Conservation (phyloP, 2,113 vertebrate genomes). For the Plestiodon gilberti region DNA sequence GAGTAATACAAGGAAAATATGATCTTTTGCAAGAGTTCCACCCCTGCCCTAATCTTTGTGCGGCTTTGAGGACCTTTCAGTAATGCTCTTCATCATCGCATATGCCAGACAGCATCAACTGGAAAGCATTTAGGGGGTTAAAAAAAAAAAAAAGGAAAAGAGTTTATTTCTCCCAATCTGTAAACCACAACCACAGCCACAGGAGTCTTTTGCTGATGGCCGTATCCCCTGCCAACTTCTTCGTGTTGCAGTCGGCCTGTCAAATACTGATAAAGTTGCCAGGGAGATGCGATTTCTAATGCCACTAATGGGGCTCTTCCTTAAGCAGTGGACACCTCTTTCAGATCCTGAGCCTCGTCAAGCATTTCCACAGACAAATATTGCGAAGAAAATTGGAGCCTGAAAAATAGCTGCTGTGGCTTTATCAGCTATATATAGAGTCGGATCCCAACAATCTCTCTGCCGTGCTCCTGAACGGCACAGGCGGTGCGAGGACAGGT, state of each 20-base stretch:
- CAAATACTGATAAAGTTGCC: slow-evolving; percentile 29
- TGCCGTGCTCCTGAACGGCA: not conserved
- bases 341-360: slow-evolving; percentile 21
- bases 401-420: slow-evolving; percentile 1
- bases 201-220: not conserved
- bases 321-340: slow-evolving; percentile 35
- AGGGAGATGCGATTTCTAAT: slow-evolving; percentile 26
- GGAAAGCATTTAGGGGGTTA: slow-evolving; percentile 12
- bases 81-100: slow-evolving; percentile 5
- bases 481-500: not conserved
- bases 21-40: not conserved
- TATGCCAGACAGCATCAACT: not conserved
- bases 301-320: slow-evolving; percentile 29
- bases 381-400: not conserved
- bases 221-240: slow-evolving; percentile 15
- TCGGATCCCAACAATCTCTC: not conserved
- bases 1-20: not conserved
- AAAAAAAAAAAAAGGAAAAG: too few relatives aligned
- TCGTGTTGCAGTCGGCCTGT: not conserved
- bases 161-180: slow-evolving; percentile 2
- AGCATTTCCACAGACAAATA: slow-evolving; percentile 26
- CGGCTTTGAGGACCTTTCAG: not conserved
- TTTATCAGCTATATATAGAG: slow-evolving; percentile 16
- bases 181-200: not conserved
- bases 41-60: not conserved